These are phyloP conservation scores for Psix sp. DNA, from an alignment of 1,140 invertebrate genomes.

Conservation along the genomic window DNA sequence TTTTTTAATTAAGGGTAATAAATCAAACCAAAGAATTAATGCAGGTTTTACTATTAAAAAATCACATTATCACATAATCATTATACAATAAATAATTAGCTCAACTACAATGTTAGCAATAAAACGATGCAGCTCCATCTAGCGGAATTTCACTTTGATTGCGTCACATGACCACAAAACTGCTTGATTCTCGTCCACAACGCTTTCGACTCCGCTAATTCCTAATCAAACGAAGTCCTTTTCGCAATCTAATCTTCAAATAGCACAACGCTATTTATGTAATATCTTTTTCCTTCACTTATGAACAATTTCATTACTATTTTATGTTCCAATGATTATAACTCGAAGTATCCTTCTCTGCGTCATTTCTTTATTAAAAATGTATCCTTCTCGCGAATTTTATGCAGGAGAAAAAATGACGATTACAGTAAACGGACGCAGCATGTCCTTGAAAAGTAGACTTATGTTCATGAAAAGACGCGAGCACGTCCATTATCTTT, in stretches of 20 bases:
- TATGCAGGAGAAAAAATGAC: constrained; percentile 4
- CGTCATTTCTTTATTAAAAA: too few relatives aligned
- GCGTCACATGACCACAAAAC: not conserved
- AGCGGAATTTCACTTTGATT: not conserved
- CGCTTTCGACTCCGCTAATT: constrained; percentile 7
- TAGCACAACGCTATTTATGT: constrained; percentile 8
- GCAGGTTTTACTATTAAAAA: too few relatives aligned
- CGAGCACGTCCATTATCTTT: constrained; percentile 22
- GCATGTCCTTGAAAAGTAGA: constrained; percentile 32
- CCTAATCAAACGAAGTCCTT: constrained; percentile 11
- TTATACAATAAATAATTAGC: not conserved
- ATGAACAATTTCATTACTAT: constrained; percentile 11
- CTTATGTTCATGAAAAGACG: constrained; percentile 24
- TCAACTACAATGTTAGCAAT: too few relatives aligned
- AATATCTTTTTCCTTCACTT: constrained; percentile 7
- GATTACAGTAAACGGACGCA: constrained; percentile 16
- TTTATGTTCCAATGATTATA: constrained; percentile 1
- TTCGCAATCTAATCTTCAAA: constrained; percentile 10
- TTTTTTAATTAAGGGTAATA: too few relatives aligned
- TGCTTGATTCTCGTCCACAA: not conserved
- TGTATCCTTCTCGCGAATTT: constrained; percentile 22
- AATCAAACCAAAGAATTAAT: too few relatives aligned
- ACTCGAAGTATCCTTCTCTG: too few relatives aligned
- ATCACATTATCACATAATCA: not conserved
- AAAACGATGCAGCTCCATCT: not conserved